Base-by-base conservation (phyloP, 2,888 invertebrate genomes). In the Oligia strigilis region DNA sequence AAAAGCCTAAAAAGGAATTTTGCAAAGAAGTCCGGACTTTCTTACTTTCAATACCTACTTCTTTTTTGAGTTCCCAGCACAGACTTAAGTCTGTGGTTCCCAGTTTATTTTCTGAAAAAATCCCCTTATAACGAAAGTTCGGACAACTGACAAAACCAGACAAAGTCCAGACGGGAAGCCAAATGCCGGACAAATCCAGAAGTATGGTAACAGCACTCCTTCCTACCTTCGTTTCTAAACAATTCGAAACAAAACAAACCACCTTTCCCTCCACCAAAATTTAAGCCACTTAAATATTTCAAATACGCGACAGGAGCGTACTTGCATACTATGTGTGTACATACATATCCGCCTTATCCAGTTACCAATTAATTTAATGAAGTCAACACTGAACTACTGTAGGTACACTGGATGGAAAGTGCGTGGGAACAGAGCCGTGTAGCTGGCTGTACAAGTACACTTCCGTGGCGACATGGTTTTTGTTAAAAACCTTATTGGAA, bases 341-440 rank as follows among this genome's bases (percentile, higher is more conserved):
- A 2, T 36, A 36, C 36, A 40, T 65, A 72, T 78, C 72, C 65
- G 19, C 67, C n/a, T 14, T 72, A 77, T 79, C 80, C 69, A 80
- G 83, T 86, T 78, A 70, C 84, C 84, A 86, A 89, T 89, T 89
- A 89, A 83, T 83, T 86, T 73, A 73, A 70, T 74, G 69, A 84
- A 83, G 88, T 80, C 77, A 89, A 87, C 76, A 88, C 17, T 71
- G 62, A 75, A 74, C 77, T 73, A 66, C 64, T 77, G n/a, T 60
- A 84, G 52, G 72, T 75, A 71, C 60, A 80, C 84, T 58, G 55
- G 40, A 55, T 78, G 71, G 82, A 77, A 85, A 87, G 76, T 85
- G 75, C 77, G 87, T 87, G 86, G 75, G 81, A 85, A 80, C 78
- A 70, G 66, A 66, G 13, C 29, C 70, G 62, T 62, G n/a, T 8